Evolutionary conservation across 2,113 vertebrate species (phyloP), one percentile per base, ranked within the genome.

Genomic region (Hoplias malabaricus): DNA sequence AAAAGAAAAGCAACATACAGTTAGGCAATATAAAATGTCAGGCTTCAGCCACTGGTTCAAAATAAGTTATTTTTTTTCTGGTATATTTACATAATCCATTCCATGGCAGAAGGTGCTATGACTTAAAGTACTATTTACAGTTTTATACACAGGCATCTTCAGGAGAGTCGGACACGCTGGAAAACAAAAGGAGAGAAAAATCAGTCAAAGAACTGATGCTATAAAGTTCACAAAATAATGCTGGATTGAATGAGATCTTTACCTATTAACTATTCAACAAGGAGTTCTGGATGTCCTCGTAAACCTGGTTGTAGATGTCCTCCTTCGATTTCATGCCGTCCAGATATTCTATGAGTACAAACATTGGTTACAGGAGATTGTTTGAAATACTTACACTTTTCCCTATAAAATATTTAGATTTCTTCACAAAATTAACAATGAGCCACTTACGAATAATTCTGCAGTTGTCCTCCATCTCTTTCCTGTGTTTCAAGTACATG

Each of bases 181-280:
- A 80, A 85, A 59, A 82, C 21, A 84, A 53, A 80, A 80, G 27
- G 59, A 7, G 46, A 2, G 50, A 72, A 67, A 13, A 10, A 78
- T 25, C 75, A 16, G 23, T 25, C 46, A 10, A 59, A 43, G 13
- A 46, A 14, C 13, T 61, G 16, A 21, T 10, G 27, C 2, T 0
- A 13, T 25, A 10, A 40, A 7, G 14, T 25, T 23, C 57, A 13
- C 29, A 31, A 29, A 48, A 40, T 31, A 19, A 14, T 29, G 9
- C 53, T 19, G 40, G 8, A 29, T 5, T 12, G 14, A 33, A 21
- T n/a, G 16, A 23, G 5, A 0, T 1, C 50, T 54, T 77, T 83
- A 91, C 92, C 93, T 95, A 94, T 82, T 80, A 91, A 40, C 69
- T 54, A 63, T 96, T 96, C 4, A 88, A 87, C 80, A 94, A 79